A percentile compares a stretch with the other conserved stretches of the same genome.
phyloP scores from a whole-genome alignment of 2,797 vertebrate genomes.

The Urocyon cinereoargenteus region DNA sequence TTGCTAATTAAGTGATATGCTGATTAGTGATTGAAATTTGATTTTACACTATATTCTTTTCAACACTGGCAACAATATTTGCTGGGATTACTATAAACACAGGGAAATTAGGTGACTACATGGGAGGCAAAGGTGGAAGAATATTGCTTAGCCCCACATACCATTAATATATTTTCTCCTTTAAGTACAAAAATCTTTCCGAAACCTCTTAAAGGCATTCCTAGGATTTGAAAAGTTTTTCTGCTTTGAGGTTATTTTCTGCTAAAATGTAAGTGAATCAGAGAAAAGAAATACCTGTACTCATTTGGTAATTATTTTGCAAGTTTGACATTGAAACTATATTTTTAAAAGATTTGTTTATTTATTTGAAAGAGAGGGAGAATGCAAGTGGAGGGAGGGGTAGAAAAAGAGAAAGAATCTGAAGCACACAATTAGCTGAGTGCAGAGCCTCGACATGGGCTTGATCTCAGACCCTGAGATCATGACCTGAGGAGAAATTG shows the following conservation, averaged over 20 bases:
- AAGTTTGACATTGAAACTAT: background rate
- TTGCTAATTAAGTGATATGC: constrained; percentile 74
- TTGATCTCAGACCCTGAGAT: background rate
- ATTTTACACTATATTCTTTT: constrained; percentile 60
- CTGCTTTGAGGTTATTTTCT: background rate
- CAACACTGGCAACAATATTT: background rate
- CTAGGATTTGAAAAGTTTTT: background rate
- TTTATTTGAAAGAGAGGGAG: background rate
- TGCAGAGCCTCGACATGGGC: background rate
- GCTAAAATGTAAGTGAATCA: background rate
- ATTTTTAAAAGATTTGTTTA: background rate
- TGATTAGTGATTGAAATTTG: constrained; percentile 65
- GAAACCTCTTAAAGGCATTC: background rate
- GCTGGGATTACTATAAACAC: background rate
- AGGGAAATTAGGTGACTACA: background rate
- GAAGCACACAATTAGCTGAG: too few relatives aligned
- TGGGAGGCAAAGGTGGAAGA: background rate
- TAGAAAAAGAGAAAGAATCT: background rate
- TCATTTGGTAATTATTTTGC: background rate
- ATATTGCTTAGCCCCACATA: background rate
- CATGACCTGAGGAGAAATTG: background rate
- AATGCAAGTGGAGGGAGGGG: background rate
- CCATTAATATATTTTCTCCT: background rate
- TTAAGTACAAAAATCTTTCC: background rate
- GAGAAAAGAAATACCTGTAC: background rate